These are phyloP conservation scores for Tachina lurida DNA, from an alignment of 2,888 invertebrate species.

Conservation along the genomic window DNA sequence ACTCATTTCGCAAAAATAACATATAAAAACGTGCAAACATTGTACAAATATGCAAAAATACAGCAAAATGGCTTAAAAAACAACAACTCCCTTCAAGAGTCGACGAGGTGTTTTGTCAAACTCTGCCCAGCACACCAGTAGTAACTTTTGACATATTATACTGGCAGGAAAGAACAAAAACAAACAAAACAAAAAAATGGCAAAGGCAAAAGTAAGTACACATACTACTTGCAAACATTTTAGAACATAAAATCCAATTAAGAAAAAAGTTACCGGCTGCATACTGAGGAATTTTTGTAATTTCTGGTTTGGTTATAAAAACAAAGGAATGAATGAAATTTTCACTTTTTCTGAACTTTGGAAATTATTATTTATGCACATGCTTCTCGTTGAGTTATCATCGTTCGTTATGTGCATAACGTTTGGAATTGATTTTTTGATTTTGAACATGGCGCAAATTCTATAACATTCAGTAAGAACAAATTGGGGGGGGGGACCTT, in stretches of 20 bases:
- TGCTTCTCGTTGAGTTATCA: constrained; percentile 7
- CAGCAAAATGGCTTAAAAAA: constrained; percentile 27
- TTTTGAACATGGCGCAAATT: constrained; percentile 25
- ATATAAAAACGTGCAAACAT: constrained; percentile 42
- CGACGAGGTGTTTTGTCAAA: constrained; percentile 28
- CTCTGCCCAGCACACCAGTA: constrained; percentile 21
- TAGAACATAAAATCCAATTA: constrained; percentile 59
- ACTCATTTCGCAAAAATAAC: constrained; percentile 5
- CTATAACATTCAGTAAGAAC: constrained; percentile 11
- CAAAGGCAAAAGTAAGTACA: background rate
- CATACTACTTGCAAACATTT: constrained; percentile 4
- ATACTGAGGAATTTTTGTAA: constrained; percentile 54
- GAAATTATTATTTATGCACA: constrained; percentile 28
- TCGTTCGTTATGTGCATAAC: background rate
- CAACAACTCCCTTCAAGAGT: constrained; percentile 32
- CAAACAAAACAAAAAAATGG: background rate
- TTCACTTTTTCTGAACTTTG: constrained; percentile 67
- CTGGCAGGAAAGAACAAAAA: background rate
- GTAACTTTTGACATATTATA: constrained; percentile 54
- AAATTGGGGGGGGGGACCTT: constrained; percentile 29
- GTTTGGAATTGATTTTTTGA: constrained; percentile 59
- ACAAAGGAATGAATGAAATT: constrained; percentile 17
- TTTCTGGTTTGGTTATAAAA: constrained; percentile 17
- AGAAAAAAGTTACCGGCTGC: constrained; percentile 24
- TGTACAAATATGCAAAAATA: constrained; percentile 17